phyloP scores from a whole-genome alignment of 1,140 invertebrate genomes.

The Myzus persicae region DNA sequence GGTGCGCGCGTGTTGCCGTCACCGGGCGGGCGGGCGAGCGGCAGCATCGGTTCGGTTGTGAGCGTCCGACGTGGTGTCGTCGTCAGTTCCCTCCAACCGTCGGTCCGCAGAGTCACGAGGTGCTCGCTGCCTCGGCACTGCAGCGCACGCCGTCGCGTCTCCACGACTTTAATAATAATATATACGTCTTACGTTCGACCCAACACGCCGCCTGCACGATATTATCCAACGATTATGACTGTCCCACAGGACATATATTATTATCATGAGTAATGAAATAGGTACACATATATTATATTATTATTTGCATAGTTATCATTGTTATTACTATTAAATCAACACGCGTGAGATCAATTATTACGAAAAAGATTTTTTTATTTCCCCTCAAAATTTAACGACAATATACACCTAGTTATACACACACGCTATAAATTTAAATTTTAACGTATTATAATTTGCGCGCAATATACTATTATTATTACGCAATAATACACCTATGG shows the following conservation, averaged over 20 bases:
- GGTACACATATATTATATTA: too few relatives aligned
- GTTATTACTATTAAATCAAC: neutral
- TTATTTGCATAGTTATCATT: neutral
- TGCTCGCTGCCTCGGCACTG: neutral
- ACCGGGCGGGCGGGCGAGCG: neutral
- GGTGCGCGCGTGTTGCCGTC: neutral
- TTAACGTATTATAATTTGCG: neutral
- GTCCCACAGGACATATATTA: neutral
- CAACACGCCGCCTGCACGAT: neutral
- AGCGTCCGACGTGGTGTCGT: constrained; percentile 13
- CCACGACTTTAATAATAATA: too few relatives aligned
- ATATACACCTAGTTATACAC: neutral
- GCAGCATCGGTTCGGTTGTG: constrained; percentile 30
- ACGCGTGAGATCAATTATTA: neutral
- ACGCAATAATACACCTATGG: neutral
- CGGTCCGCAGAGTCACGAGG: neutral
- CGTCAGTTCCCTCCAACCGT: constrained; percentile 40
- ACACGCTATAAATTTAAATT: neutral
- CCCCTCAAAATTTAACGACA: neutral
- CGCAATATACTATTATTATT: neutral
- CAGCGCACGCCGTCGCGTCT: neutral
- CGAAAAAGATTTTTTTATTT: neutral
- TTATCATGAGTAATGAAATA: neutral
- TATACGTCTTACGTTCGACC: neutral
- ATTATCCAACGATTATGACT: neutral